Conservation (phyloP, 2,113 vertebrate species). For the Macquaria australasica region DNA sequence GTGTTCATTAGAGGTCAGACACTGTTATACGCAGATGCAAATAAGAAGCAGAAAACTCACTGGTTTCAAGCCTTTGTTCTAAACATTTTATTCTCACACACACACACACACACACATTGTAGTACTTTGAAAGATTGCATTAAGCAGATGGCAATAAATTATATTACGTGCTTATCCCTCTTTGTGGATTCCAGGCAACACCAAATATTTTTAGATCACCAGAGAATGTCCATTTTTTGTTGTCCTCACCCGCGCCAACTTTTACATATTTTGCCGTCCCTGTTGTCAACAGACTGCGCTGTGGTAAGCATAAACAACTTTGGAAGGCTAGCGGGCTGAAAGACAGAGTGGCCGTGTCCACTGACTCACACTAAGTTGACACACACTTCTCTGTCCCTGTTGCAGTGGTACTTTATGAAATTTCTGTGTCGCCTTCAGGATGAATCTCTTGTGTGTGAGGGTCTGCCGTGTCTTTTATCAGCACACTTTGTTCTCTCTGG, state of each 20-base stretch:
- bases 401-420: constrained; percentile 53
- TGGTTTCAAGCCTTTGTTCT: constrained; percentile 14
- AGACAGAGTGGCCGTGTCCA: constrained; percentile 21
- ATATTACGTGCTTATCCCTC: neutral
- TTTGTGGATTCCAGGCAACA: constrained; percentile 21
- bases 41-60: neutral
- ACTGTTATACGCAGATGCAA: neutral
- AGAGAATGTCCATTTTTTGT: constrained; percentile 26
- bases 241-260: constrained; percentile 24
- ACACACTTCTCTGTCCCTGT: constrained; percentile 48
- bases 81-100: neutral
- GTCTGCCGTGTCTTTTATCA: constrained; percentile 71
- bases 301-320: constrained; percentile 36
- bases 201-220: constrained; percentile 35
- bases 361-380: constrained; percentile 39
- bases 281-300: constrained; percentile 30
- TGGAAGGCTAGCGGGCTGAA: constrained; percentile 25
- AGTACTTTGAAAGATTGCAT: neutral
- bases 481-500: constrained; percentile 67
- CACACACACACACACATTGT: neutral
- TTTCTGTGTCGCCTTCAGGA: constrained; percentile 56
- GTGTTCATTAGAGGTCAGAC: constrained; percentile 42
- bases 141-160: neutral
- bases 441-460: constrained; percentile 51
- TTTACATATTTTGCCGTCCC: constrained; percentile 38